Percentiles rank a stretch among this genome's conserved stretches.
Conservation (phyloP, 92 coral and sea anemone genomes). For the Epizoanthus fatuus region DNA sequence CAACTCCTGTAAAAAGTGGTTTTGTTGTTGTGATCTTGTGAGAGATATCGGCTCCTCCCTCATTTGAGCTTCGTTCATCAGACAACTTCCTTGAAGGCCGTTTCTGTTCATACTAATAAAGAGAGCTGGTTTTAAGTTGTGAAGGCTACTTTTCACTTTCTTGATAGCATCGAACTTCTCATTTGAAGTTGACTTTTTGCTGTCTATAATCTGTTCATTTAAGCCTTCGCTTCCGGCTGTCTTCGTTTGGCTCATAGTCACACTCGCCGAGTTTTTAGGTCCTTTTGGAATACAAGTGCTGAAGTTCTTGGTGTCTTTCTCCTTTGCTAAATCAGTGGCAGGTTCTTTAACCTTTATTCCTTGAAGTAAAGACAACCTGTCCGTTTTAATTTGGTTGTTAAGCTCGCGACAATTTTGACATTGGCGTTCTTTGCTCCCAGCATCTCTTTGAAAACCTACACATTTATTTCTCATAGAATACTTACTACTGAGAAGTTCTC, state of each 20-base stretch:
- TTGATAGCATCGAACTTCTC: background rate
- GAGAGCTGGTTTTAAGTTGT: background rate
- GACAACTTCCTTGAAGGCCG: background rate
- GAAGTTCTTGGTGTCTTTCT: background rate
- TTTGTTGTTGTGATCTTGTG: background rate
- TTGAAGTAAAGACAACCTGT: conserved; percentile 4
- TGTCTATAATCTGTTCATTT: background rate
- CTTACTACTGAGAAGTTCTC: background rate
- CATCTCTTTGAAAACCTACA: background rate
- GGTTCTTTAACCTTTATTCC: background rate
- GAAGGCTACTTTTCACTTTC: background rate
- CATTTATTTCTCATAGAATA: background rate
- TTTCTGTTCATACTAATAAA: background rate
- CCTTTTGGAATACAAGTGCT: background rate
- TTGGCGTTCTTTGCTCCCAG: background rate
- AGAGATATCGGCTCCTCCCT: background rate
- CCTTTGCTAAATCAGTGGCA: too few relatives aligned
- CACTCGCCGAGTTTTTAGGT: background rate
- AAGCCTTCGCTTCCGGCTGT: background rate
- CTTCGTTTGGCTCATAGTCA: background rate
- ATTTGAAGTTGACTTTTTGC: background rate
- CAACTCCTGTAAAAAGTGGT: background rate
- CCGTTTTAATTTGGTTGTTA: background rate
- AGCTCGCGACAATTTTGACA: background rate
- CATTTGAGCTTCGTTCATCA: background rate